Conservation (phyloP, 1,140 invertebrate species). For the Drosophila kepulauana region DNA sequence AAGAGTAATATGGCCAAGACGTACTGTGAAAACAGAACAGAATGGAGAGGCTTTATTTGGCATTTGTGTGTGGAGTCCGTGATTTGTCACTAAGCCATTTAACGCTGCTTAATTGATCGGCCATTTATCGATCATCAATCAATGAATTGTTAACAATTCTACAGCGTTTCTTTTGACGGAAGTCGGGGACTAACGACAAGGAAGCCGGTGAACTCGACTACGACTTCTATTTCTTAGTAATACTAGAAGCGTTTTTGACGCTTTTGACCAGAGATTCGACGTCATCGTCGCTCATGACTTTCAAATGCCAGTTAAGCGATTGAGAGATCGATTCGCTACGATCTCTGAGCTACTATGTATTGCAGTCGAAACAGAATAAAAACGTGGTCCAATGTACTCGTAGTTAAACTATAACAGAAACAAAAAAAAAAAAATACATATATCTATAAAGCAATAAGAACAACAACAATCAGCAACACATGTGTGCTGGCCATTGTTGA, state of each 20-base stretch:
- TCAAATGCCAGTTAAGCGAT: slow-evolving; percentile 57
- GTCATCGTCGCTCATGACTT: slow-evolving; percentile 53
- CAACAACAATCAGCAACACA: slow-evolving; percentile 61
- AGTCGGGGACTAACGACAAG: slow-evolving; percentile 54
- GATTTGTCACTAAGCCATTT: slow-evolving; percentile 60
- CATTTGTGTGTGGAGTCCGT: slow-evolving; percentile 38
- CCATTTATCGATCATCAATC: slow-evolving; percentile 71
- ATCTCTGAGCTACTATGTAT: slow-evolving; percentile 28
- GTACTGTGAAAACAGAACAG: slow-evolving; percentile 45
- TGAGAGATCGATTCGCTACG: slow-evolving; percentile 44
- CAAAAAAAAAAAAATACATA: neutral
- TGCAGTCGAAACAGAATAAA: slow-evolving; percentile 47
- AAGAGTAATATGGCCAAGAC: slow-evolving; percentile 55
- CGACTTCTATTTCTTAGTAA: slow-evolving; percentile 47
- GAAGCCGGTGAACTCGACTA: slow-evolving; percentile 46
- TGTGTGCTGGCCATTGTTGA: slow-evolving; percentile 65
- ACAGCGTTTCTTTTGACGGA: slow-evolving; percentile 59
- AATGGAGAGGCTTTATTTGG: slow-evolving; percentile 12
- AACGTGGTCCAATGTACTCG: slow-evolving; percentile 33
- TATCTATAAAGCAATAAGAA: slow-evolving; percentile 26
- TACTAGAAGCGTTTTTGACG: slow-evolving; percentile 33
- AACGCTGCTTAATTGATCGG: slow-evolving; percentile 75
- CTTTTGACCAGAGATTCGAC: slow-evolving; percentile 16
- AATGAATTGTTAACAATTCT: slow-evolving; percentile 70
- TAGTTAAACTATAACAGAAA: slow-evolving; percentile 28